Evolutionary conservation across 2,888 invertebrate species (phyloP).

Genomic region (Cerastis leucographa): DNA sequence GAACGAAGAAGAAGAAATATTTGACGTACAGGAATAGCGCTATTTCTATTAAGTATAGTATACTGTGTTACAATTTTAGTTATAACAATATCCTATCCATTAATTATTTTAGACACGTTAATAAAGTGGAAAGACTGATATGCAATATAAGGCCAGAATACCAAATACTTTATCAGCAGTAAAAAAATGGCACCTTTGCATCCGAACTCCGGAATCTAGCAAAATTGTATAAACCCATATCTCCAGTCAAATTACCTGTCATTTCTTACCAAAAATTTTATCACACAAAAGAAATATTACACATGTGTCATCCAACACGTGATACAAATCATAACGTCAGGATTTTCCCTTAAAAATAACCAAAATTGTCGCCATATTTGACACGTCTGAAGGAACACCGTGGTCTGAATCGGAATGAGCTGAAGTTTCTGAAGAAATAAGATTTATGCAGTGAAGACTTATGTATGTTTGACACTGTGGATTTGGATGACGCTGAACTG

Average conservation of each 20-base stretch:
- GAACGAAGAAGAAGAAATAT: slow-evolving; percentile 27
- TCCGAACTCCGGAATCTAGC: slow-evolving; percentile 20
- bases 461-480: slow-evolving; percentile 54
- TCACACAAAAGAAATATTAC: slow-evolving; percentile 62
- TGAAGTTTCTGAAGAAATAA: slow-evolving; percentile 47
- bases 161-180: slow-evolving; percentile 17
- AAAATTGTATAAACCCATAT: slow-evolving; percentile 34
- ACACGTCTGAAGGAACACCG: slow-evolving; percentile 71
- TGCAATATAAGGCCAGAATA: not conserved
- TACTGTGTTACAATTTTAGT: not conserved
- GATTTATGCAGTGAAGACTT: slow-evolving; percentile 54
- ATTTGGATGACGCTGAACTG: slow-evolving; percentile 48
- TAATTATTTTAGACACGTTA: not conserved
- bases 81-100: not conserved
- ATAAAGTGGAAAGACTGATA: not conserved
- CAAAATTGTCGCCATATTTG: slow-evolving; percentile 74
- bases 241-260: slow-evolving; percentile 48
- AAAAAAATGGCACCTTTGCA: slow-evolving; percentile 3
- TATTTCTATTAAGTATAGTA: not conserved
- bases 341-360: slow-evolving; percentile 70
- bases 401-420: slow-evolving; percentile 73
- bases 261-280: slow-evolving; percentile 54
- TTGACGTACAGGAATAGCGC: slow-evolving; percentile 7
- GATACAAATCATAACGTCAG: slow-evolving; percentile 74
- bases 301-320: slow-evolving; percentile 65